Conservation (phyloP, 1,140 invertebrate species). For the Drosophila bocqueti region DNA sequence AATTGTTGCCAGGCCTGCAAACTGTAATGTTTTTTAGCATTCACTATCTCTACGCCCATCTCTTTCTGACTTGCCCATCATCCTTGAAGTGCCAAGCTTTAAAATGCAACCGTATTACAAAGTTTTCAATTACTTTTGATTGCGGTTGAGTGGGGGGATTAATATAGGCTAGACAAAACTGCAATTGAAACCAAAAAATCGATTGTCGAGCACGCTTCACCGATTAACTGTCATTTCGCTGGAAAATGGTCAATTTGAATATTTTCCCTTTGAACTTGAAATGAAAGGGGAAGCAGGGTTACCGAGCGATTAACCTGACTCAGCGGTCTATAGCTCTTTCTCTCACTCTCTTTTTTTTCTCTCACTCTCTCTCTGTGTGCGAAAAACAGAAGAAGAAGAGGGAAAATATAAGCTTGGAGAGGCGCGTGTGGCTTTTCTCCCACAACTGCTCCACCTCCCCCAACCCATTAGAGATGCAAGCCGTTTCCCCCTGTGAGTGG, state of each 20-base stretch:
- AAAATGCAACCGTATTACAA: conserved; percentile 32
- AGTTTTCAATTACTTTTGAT: conserved; percentile 36
- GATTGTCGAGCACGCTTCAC: conserved; percentile 24
- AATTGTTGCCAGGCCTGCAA: not conserved
- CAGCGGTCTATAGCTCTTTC: not conserved
- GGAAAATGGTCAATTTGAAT: conserved; percentile 23
- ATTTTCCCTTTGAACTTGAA: conserved; percentile 32
- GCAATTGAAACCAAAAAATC: conserved; percentile 26
- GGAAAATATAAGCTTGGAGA: not conserved
- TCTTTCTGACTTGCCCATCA: not conserved
- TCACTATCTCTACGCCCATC: not conserved
- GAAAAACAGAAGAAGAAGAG: not conserved
- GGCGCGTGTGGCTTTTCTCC: conserved; percentile 22
- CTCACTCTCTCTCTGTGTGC: not conserved
- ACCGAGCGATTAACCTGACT: conserved; percentile 6
- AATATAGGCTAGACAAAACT: not conserved
- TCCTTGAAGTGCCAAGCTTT: conserved; percentile 19
- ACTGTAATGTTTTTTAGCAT: not conserved
- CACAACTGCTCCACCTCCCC: conserved; percentile 5
- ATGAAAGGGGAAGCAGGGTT: not conserved
- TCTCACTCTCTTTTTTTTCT: not conserved
- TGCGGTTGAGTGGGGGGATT: conserved; percentile 3
- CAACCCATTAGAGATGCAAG: conserved; percentile 6
- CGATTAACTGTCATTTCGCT: conserved; percentile 35
- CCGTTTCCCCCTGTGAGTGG: not conserved